Evolutionary conservation across 2,113 vertebrate genomes (phyloP).

Genomic region (Phrynosoma blainvillii): DNA sequence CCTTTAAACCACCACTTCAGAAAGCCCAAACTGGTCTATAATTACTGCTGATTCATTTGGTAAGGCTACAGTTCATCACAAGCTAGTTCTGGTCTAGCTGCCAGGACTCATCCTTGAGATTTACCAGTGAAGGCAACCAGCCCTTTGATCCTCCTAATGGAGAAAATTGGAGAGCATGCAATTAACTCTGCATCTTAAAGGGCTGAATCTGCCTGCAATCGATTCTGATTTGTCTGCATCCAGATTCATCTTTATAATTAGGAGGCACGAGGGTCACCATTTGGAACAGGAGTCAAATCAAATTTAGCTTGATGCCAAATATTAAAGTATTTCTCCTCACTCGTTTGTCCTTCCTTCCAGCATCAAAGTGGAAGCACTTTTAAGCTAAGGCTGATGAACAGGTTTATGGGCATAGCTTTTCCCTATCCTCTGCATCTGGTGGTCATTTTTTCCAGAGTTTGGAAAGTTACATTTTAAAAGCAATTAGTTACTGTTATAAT

Average conservation of each 20-base stretch:
- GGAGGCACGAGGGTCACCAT: constrained; percentile 15
- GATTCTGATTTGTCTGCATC: constrained; percentile 51
- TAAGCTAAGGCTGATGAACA: neutral
- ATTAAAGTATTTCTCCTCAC: constrained; percentile 6
- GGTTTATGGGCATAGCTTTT: no score
- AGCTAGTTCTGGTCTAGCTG: constrained; percentile 64
- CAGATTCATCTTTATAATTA: constrained; percentile 37
- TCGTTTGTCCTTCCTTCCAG: neutral
- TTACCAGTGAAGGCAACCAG: constrained; percentile 71
- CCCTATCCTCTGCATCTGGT: no score
- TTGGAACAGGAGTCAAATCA: constrained; percentile 31
- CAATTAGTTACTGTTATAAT: no score
- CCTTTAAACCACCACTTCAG: constrained; percentile 51
- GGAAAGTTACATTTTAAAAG: neutral
- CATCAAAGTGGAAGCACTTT: neutral
- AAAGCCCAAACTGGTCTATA: constrained; percentile 57
- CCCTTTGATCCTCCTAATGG: constrained; percentile 72
- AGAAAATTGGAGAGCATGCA: constrained; percentile 68
- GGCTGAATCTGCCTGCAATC: constrained; percentile 7
- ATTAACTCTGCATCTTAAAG: constrained; percentile 55
- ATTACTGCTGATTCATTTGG: constrained; percentile 74
- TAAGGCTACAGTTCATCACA: constrained; percentile 66
- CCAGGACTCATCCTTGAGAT: constrained; percentile 73
- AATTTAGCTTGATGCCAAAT: constrained; percentile 18
- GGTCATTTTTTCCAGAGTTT: neutral